Base-by-base conservation (phyloP, 2,113 vertebrate species). In the Cephalopholis sonnerati region DNA sequence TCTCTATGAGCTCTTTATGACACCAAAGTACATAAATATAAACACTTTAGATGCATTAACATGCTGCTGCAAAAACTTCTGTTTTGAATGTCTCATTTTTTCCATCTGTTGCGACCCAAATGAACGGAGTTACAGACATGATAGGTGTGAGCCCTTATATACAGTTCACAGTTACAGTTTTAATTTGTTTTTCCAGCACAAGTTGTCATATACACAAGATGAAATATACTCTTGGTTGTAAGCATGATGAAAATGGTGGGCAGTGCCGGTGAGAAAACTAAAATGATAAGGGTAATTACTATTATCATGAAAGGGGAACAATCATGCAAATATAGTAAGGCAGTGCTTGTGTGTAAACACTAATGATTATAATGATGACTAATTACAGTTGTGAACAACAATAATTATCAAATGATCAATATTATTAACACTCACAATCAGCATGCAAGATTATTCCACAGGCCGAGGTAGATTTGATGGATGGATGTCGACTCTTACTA, bases 301-400 rank as follows among this genome's bases (percentile, higher is more conserved):
- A 20, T 46, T 24, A 73, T 16, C 58, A 25, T 1, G 3, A 73
- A 65, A 22, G 6, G 25, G 51, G 20, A 46, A 80, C 61, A 67
- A 81, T 81, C 54, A 44, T 68, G 63, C 27, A 67, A 74, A 67
- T 74, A 20, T 39, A 39, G 3, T 58, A 18, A 59, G 18, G 10
- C 24, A 9, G 44, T 15, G 44, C 32, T 44, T 67, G 44, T 61
- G 27, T 53, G 44, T 81, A 67, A 81, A 68, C 51, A 29, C 54
- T 51, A 41, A 74, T 61, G 46, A 44, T 59, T 74, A 53, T n/a
- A 73, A 25, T 51, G 50, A 39, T 58, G 29, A 66, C 13, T 81
- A n/a, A 81, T 81, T 81, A 74, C 20, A 44, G 18, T 68, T 44
- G 44, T 61, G 32, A 61, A 53, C 32, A 58, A 74, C 44, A 74